Percentiles rank a stretch among this genome's conserved stretches.
These are phyloP conservation scores for Sterrhoptilus dennistouni DNA, from an alignment of 2,113 vertebrate genomes.

Conservation along the genomic window DNA sequence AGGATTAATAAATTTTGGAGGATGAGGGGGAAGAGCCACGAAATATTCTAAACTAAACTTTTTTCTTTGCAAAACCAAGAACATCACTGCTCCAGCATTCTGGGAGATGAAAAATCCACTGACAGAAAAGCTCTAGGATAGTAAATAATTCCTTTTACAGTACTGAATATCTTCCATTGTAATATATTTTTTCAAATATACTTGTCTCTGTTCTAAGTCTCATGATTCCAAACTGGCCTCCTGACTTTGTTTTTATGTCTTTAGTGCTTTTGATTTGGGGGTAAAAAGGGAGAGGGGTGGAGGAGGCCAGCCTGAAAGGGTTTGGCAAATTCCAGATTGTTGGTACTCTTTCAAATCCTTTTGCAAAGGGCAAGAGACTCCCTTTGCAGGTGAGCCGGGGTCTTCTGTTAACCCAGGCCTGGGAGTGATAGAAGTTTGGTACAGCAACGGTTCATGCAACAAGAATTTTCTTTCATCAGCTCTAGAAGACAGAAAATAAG, in stretches of 20 bases:
- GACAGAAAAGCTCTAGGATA: background rate
- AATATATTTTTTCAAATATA: background rate
- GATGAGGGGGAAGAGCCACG: background rate
- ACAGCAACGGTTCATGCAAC: background rate
- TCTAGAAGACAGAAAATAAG: background rate
- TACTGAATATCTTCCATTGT: background rate
- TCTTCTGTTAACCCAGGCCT: background rate
- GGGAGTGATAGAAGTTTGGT: background rate
- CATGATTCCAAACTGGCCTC: background rate
- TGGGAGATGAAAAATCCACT: background rate
- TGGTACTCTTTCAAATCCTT: background rate
- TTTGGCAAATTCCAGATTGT: background rate
- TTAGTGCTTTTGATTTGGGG: background rate
- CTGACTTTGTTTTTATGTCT: background rate
- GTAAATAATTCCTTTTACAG: background rate
- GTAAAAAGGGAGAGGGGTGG: background rate
- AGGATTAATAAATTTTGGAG: background rate
- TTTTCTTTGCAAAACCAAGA: background rate
- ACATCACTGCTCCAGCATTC: background rate
- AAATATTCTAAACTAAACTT: background rate
- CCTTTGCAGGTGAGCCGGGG: background rate
- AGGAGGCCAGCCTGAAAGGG: background rate
- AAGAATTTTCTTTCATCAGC: background rate
- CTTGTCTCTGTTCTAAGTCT: background rate
- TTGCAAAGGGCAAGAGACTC: background rate